Conservation (phyloP, 2,888 invertebrate species). For the Rhagonycha lutea region DNA sequence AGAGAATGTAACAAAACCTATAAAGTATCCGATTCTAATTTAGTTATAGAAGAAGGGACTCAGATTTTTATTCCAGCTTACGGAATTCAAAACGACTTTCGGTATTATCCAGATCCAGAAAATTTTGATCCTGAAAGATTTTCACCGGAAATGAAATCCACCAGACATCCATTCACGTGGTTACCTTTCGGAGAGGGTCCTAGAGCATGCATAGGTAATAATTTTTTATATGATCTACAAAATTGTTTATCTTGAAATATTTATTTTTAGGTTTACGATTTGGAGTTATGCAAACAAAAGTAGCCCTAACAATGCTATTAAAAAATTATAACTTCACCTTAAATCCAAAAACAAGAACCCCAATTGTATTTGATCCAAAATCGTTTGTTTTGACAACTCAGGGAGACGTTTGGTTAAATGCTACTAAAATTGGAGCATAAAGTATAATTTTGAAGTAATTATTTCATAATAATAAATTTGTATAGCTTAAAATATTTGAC, state of each 20-base stretch:
- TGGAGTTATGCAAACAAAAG: not conserved
- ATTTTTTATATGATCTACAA: not conserved
- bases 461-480: too few relatives aligned
- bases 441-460: too few relatives aligned
- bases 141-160: not conserved
- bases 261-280: not conserved
- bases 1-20: slow-evolving; percentile 10
- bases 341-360: not conserved
- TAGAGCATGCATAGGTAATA: slow-evolving; percentile 3
- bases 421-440: not conserved
- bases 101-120: slow-evolving; percentile 6
- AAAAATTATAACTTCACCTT: not conserved
- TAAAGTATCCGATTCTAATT: not conserved
- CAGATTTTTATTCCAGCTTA: slow-evolving; percentile 6
- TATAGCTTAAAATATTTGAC: too few relatives aligned
- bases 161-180: not conserved
- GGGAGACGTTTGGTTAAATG: not conserved
- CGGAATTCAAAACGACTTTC: not conserved
- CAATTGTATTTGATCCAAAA: not conserved
- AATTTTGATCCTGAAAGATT: slow-evolving; percentile 16
- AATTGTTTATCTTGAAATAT: not conserved
- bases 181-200: slow-evolving; percentile 5
- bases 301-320: not conserved
- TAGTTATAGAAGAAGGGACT: slow-evolving; percentile 2
- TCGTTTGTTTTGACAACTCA: not conserved